A percentile compares a stretch with the other conserved stretches of the same genome.
These are phyloP conservation scores for Anolis carolinensis DNA, from an alignment of 2,113 vertebrate species.

Conservation along the genomic window DNA sequence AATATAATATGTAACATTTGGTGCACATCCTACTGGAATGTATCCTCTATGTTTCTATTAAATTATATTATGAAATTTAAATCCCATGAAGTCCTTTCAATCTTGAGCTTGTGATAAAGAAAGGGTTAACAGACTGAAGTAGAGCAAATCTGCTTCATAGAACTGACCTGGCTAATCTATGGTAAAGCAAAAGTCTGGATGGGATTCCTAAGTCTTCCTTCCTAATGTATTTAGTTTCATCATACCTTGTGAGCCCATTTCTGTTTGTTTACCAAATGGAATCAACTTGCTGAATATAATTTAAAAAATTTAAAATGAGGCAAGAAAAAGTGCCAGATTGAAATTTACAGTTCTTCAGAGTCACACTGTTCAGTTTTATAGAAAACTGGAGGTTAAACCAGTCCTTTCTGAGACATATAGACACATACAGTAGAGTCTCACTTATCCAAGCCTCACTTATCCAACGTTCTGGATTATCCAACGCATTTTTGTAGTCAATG, in stretches of 20 bases:
- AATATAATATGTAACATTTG: neutral
- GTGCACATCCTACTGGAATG: conserved; percentile 1
- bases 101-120: neutral
- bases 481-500: no score
- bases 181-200: neutral
- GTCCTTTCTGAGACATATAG: no score
- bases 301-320: no score
- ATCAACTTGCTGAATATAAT: no score
- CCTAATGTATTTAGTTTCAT: neutral
- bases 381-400: no score
- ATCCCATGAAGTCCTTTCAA: neutral
- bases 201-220: no score
- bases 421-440: no score
- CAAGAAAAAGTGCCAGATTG: no score
- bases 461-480: no score
- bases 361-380: no score
- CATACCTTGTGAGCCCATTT: neutral
- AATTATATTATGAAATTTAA: neutral
- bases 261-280: neutral
- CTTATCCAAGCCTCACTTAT: no score
- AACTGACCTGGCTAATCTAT: neutral
- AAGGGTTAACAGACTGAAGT: neutral
- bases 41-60: neutral
- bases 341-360: no score
- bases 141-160: neutral